phyloP scores from a whole-genome alignment of 2,113 vertebrate genomes.

The Tachycineta bicolor region DNA sequence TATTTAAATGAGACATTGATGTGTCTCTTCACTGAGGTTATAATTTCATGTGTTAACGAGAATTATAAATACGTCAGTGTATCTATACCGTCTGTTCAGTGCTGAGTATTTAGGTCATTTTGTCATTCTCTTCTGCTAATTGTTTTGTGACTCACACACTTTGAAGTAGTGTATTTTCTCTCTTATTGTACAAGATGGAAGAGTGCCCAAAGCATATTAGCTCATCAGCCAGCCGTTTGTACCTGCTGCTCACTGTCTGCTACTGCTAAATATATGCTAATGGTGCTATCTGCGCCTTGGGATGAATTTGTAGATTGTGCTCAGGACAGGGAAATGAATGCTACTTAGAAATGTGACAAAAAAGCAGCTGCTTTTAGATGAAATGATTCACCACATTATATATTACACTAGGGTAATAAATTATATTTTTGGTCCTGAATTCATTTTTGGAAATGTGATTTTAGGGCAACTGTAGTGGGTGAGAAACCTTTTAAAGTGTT shows the following conservation, averaged over 20 bases:
- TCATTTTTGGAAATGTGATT: background rate
- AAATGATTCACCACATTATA: conserved; percentile 5
- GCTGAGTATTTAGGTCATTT: background rate
- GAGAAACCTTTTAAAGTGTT: conserved; percentile 1
- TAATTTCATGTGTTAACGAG: background rate
- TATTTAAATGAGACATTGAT: background rate
- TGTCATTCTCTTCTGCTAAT: conserved; percentile 4
- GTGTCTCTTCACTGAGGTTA: background rate
- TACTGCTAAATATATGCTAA: conserved; percentile 26
- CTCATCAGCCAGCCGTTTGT: conserved; percentile 16
- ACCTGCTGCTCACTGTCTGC: conserved; percentile 27
- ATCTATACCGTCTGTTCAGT: background rate
- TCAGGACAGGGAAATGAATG: background rate
- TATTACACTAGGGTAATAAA: conserved; percentile 36
- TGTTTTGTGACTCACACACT: background rate
- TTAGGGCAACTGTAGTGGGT: background rate
- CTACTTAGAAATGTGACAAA: conserved; percentile 20
- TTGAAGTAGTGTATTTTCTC: background rate
- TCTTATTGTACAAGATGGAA: background rate
- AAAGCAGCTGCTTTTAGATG: background rate
- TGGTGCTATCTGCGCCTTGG: background rate
- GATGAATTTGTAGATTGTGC: conserved; percentile 9
- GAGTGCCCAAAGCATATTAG: conserved; percentile 7
- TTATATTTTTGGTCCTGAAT: conserved; percentile 10
- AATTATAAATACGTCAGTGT: background rate